phyloP scores from a whole-genome alignment of 2,888 invertebrate genomes.

The Drosophila vallismaia region DNA sequence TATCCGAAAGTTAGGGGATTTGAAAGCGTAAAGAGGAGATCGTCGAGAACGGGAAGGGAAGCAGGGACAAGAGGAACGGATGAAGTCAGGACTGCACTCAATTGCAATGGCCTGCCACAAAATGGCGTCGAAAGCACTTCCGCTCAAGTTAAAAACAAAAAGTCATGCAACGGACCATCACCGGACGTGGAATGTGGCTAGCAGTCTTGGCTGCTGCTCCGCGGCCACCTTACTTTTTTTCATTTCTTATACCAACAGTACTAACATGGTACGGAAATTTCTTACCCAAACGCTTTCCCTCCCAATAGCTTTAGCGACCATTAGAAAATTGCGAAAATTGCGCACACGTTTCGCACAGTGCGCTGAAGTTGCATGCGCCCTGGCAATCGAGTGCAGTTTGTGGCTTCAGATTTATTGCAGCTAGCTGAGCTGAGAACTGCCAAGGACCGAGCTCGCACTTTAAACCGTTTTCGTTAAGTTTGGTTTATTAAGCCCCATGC shows the following conservation, averaged over 20 bases:
- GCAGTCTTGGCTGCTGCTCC: background rate
- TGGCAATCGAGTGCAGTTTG: constrained; percentile 73
- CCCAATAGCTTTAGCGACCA: constrained; percentile 61
- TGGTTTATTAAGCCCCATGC: constrained; percentile 63
- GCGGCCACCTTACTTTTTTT: background rate
- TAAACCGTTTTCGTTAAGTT: constrained; percentile 66
- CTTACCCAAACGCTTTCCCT: background rate
- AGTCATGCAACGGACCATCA: constrained; percentile 43
- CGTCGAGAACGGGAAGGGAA: background rate
- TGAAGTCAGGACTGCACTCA: constrained; percentile 46
- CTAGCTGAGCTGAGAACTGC: constrained; percentile 19
- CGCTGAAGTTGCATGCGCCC: constrained; percentile 59
- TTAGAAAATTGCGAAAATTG: constrained; percentile 79
- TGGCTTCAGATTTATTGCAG: constrained; percentile 69
- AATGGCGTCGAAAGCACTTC: constrained; percentile 77
- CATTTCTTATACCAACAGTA: constrained; percentile 53
- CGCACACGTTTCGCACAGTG: constrained; percentile 65
- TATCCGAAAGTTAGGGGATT: constrained; percentile 27
- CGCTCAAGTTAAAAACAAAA: constrained; percentile 60
- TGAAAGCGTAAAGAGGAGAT: background rate
- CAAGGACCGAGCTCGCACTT: constrained; percentile 58
- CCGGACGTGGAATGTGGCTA: constrained; percentile 67
- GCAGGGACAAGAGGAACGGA: constrained; percentile 15
- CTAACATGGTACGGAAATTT: background rate
- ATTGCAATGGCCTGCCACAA: constrained; percentile 71